Base-by-base conservation (phyloP, 2,888 invertebrate genomes). In the Capitulum mitella region DNA sequence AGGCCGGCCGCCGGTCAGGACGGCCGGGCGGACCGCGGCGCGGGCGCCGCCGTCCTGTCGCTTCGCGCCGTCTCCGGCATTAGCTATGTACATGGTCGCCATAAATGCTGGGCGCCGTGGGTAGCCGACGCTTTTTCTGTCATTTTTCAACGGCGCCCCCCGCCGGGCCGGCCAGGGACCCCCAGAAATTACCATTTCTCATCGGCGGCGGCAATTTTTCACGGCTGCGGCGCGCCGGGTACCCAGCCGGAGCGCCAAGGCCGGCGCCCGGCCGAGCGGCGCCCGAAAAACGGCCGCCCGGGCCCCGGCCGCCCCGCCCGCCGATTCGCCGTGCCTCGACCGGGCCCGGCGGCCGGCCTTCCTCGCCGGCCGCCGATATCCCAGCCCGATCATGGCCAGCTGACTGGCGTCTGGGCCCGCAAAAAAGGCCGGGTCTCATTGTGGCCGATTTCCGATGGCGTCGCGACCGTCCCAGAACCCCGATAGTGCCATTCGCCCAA, bases 131-230 rank as follows among this genome's bases (percentile, higher is more conserved):
- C 58, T 58, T 58, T 58, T 58, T 58, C 29, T 10, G 58, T n/a
- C 58, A 3, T 58, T 58, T 58, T 29, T 58, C n/a, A n/a, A n/a
- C 58, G 29, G 58, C n/a, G 58, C 29, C 58, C 54, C 58, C 58
- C 58, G 58, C 29, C 58, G 58, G n/a, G n/a, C 10, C 58, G 43
- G 58, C 58, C 58, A n/a, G n/a, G n/a, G 58, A 58, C 29, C 58
- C 58, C n/a, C n/a, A 29, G 58, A 58, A 58, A 58, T 58, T 58
- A 58, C 58, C 58, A 58, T 58, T 58, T 58, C 58, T 58, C 58
- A 58, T 58, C n/a, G 58, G 29, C n/a, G 29, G 29, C 8, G 58
- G 58, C 58, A 29, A 58, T 58, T 58, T 58, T 58, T 58, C 58
- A 58, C n/a, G 58, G 58, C n/a, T 6, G 58, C n/a, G 58, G 58